Base-by-base conservation (phyloP, 2,888 invertebrate species). In the Ichneumoninae sp. region DNA sequence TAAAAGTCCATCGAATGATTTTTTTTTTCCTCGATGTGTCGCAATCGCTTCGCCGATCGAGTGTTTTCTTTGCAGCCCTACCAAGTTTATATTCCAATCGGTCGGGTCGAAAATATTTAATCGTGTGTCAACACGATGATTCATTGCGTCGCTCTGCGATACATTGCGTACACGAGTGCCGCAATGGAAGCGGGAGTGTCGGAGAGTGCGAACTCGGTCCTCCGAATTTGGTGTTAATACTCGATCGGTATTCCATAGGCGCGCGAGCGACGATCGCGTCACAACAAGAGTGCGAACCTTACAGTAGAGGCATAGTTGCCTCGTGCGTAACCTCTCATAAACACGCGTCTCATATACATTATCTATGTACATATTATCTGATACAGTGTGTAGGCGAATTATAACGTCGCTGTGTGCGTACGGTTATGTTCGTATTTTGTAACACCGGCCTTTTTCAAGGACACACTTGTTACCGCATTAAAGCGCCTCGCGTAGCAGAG, bases 261-360 rank as follows among this genome's bases (percentile, higher is more conserved):
- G 82, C 74, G 60, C 68, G 19, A 30, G 22, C 72, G 30, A 30
- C 72, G 52, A 74, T 82, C 74, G 72, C 82, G 74, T 82, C 82
- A 78, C 78, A 74, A 68, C 57, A 68, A 68, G 26, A 40, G 65
- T 71, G 70, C 44, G 30, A 65, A 66, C 16, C 65, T 82, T 60
- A 72, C 65, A 47, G 72, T 40, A 16, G 70, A 72, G 47, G 66
- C 68, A 72, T 60, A 47, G 68, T 54, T 33, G 65, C 22, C 47
- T 68, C 44, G 66, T 36, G 72, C 54, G 36, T 19, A 52, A 75
- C 22, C 19, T 66, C 36, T 36, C 40, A 13, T 36, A 44, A 50
- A 60, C 50, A 16, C 44, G 60, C 16, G 36, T 70, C 52, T 65
- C 57, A 16, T 54, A 76, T 50, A 50, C 47, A 40, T 66, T 22